These are phyloP conservation scores for Gobio occitaniae DNA, from an alignment of 2,797 vertebrate genomes.

Conservation along the genomic window DNA sequence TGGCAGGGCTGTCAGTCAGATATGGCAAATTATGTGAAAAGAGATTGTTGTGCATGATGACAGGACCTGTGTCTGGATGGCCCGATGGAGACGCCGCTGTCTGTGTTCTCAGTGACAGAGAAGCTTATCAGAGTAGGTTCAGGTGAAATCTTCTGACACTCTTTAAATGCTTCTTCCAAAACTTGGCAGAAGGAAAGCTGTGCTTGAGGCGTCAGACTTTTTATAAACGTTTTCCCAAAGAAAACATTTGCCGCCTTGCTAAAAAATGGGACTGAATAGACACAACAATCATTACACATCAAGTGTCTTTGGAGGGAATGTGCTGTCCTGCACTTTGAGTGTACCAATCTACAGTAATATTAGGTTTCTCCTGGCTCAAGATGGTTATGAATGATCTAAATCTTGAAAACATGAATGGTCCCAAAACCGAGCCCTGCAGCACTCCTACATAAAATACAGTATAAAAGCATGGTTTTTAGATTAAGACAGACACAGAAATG, in stretches of 20 bases:
- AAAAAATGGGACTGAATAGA: constrained; percentile 7
- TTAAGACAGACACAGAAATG: neutral
- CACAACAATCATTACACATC: neutral
- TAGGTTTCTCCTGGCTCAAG: neutral
- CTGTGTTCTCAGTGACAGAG: constrained; percentile 38
- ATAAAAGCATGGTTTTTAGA: neutral
- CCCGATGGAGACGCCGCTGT: constrained; percentile 51
- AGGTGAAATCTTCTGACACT: constrained; percentile 28
- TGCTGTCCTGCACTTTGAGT: neutral
- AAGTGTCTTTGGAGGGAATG: no score
- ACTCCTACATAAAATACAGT: neutral
- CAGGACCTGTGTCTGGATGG: constrained; percentile 65
- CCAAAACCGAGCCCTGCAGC: constrained; percentile 2
- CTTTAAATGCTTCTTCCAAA: constrained; percentile 24
- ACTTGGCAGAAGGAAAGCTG: constrained; percentile 22
- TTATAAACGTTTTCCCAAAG: constrained; percentile 40
- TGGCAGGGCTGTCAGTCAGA: constrained; percentile 74
- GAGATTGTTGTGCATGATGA: constrained; percentile 67
- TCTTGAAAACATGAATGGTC: neutral
- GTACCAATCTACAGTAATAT: neutral
- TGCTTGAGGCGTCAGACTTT: constrained; percentile 22
- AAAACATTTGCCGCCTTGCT: constrained; percentile 14
- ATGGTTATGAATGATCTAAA: neutral
- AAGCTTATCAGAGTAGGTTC: constrained; percentile 61
- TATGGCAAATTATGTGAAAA: constrained; percentile 67